These are phyloP conservation scores for Rostratula benghalensis DNA, from an alignment of 2,113 vertebrate species.

Conservation along the genomic window DNA sequence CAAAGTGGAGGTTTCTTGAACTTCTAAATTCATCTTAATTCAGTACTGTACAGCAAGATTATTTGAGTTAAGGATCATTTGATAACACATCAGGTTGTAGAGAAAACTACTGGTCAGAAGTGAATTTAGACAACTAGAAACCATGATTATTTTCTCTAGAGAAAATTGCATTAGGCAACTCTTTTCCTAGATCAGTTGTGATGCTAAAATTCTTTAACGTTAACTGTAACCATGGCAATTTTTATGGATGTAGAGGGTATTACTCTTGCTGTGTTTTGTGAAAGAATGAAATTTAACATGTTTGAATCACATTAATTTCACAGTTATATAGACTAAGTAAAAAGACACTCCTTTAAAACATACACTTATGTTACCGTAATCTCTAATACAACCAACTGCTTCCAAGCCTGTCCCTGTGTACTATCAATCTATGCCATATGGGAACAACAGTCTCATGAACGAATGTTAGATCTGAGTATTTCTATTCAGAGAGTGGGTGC, in stretches of 20 bases:
- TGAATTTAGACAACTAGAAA: background rate
- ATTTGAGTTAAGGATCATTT: background rate
- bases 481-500: background rate
- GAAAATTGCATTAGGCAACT: background rate
- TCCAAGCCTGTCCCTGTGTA: background rate
- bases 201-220: background rate
- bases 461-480: background rate
- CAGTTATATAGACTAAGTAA: background rate
- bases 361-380: background rate
- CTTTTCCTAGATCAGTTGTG: background rate
- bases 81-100: background rate
- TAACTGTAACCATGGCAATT: background rate
- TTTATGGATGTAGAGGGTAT: background rate
- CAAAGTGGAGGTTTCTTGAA: background rate
- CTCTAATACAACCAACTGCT: background rate
- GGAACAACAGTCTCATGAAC: background rate
- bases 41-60: background rate
- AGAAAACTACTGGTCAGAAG: background rate
- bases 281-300: background rate
- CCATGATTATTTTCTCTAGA: background rate
- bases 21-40: background rate
- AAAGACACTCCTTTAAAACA: background rate
- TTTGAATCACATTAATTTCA: background rate
- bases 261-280: background rate
- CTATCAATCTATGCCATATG: background rate